phyloP scores from a whole-genome alignment of 2,113 vertebrate species.

The Prolemur simus region DNA sequence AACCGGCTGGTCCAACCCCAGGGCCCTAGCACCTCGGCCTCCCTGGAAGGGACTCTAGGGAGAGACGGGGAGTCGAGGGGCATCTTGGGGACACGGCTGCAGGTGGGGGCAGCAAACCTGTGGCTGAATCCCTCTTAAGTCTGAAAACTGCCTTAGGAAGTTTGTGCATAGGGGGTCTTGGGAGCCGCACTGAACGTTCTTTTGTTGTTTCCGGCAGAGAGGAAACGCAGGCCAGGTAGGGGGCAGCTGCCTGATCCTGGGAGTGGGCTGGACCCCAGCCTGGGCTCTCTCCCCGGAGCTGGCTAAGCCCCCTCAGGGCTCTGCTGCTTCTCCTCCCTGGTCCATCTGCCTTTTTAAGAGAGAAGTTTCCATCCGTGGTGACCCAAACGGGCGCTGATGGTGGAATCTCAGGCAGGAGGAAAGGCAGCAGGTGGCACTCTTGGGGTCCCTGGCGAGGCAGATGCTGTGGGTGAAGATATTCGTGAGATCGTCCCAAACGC shows the following conservation, averaged over 20 bases:
- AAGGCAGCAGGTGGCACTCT: accelerated
- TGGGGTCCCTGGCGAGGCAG: not conserved
- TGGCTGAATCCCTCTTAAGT: not conserved
- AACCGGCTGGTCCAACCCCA: not conserved
- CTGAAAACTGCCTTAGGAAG: not conserved
- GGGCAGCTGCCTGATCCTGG: too few species aligned
- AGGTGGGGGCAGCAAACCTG: not conserved
- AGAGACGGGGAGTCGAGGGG: not conserved
- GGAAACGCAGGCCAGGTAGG: not conserved
- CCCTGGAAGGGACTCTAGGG: not conserved
- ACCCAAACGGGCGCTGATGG: not conserved
- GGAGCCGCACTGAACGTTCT: accelerated
- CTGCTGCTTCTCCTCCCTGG: accelerated
- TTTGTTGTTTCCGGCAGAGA: not conserved
- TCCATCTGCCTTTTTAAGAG: not conserved
- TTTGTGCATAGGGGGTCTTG: accelerated
- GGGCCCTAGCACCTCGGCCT: not conserved
- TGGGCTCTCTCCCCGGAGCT: accelerated
- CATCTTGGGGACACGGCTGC: not conserved
- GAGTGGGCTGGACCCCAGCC: not conserved
- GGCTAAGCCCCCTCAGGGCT: too few species aligned
- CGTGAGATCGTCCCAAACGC: not conserved
- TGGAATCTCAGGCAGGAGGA: not conserved
- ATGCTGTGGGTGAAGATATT: not conserved
- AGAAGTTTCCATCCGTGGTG: too few species aligned